Evolutionary conservation across 1,140 invertebrate species (phyloP), one percentile per base, ranked within the genome.

Genomic region (Cataglyphis hispanica): DNA sequence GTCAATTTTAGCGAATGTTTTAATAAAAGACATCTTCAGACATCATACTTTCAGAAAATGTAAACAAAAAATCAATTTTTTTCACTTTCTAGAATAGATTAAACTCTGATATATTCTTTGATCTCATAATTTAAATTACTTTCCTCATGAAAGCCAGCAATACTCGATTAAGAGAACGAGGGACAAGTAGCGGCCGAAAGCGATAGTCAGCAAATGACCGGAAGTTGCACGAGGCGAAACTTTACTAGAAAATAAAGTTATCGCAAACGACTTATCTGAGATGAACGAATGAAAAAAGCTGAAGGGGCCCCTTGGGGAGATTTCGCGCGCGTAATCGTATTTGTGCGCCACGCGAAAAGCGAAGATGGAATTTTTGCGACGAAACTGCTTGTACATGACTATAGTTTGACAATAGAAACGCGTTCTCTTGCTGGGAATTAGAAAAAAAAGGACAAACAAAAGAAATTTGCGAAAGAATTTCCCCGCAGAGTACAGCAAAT

Each of bases 281-380:
- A 85, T 80, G 60, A 85, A 85, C 83, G 81, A 85, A 85, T 85
- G 43, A 37, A 77, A 77, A 77, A 77, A 64, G 25, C 60, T 19
- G 75, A 81, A 34, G 16, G 25, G 43, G 34, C n/a, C 66, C 27
- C 60, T 5, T 37, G 25, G 81, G 63, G 3, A 77, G 84, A 77
- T 70, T 75, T 84, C 25, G 50, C 31, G 7, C 75, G 76, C 31
- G 64, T 34, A 75, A 70, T 37, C 25, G 64, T 27, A 19, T 78
- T 56, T 56, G 37, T 56, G 61, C 10, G 5, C 31, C 31, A 7
- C 6, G 63, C 31, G 64, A 58, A 70, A 81, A 81, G 31, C 77
- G 46, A 11, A 31, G 31, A 81, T 81, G n/a, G 50, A 81, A 81
- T 81, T 70, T 70, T 81, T 37, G 43, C 77, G 34, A 58, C n/a